These are phyloP conservation scores for Cyrtonyx montezumae DNA, from an alignment of 2,113 vertebrate genomes.

Conservation along the genomic window DNA sequence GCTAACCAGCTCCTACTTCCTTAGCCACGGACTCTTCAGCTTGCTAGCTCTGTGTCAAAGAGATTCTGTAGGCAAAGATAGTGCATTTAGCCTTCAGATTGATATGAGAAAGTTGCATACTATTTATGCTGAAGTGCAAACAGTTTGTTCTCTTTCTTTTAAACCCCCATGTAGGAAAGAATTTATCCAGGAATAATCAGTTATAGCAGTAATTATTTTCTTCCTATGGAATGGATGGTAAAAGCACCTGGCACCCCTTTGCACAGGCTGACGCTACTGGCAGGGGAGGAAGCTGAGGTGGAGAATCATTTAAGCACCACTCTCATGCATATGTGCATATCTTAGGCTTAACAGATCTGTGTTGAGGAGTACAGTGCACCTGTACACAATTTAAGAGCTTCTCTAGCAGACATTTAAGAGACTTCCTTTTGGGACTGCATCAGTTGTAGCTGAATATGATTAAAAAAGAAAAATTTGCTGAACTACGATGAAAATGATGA, in stretches of 20 bases:
- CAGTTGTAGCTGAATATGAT: neutral
- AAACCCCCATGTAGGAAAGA: neutral
- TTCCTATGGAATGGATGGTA: neutral
- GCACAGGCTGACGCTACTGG: neutral
- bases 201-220: neutral
- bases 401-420: neutral
- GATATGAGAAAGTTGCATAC: neutral
- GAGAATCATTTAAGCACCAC: neutral
- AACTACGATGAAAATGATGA: neutral
- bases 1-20: neutral
- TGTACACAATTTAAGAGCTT: neutral
- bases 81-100: neutral
- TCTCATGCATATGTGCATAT: neutral
- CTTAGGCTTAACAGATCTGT: neutral
- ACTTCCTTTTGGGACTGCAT: neutral
- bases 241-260: neutral
- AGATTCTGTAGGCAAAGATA: neutral
- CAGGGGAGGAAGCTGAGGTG: neutral
- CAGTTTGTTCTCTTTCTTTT: neutral
- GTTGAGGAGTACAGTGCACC: neutral
- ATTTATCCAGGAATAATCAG: neutral
- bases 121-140: neutral
- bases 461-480: neutral
- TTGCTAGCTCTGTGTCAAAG: neutral
- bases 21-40: neutral